Conservation (phyloP, 2,797 vertebrate species). For the Pogonophryne albipinna region DNA sequence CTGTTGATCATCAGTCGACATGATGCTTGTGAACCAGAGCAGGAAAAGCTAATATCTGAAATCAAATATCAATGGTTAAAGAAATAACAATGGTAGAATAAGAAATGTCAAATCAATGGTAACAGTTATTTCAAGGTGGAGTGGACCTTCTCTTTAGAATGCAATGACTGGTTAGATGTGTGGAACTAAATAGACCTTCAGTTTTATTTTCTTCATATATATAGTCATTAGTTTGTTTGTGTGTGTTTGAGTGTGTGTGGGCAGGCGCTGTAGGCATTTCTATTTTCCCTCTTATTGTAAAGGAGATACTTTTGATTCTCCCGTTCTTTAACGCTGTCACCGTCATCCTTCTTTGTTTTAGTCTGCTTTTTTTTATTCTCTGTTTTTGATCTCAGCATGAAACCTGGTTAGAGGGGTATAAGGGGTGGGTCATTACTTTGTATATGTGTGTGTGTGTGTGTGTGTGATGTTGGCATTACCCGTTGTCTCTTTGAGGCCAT, state of each 20-base stretch:
- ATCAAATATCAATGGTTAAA: no score
- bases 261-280: no score
- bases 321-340: no score
- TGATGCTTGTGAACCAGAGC: not conserved
- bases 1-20: not conserved
- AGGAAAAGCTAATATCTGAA: not conserved
- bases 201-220: no score
- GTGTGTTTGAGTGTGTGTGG: no score
- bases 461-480: conserved; percentile 59
- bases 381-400: conserved; percentile 71
- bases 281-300: no score
- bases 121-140: not conserved
- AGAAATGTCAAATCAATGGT: no score
- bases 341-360: no score
- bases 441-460: conserved; percentile 37
- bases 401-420: conserved; percentile 59
- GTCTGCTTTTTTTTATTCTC: no score
- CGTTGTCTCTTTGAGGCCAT: conserved; percentile 76
- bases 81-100: not conserved
- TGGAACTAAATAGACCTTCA: no score
- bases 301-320: no score
- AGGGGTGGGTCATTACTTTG: conserved; percentile 61
- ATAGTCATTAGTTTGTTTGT: no score
- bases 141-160: not conserved
- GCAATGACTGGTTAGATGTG: not conserved